Evolutionary conservation across 2,113 vertebrate species (phyloP).

Genomic region (Morone chrysops): DNA sequence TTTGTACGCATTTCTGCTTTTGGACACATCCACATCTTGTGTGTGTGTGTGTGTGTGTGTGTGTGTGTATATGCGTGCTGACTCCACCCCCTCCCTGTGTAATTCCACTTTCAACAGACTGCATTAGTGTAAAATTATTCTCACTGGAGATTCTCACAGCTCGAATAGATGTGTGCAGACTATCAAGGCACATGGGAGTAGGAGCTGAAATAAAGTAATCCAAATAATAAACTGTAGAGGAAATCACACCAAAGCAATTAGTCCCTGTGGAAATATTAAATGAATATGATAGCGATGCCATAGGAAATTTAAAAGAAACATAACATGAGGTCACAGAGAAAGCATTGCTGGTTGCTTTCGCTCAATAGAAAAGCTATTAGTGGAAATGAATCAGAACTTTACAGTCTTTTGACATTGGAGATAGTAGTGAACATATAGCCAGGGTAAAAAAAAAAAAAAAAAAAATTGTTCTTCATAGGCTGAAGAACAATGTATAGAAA

Average conservation of each 20-base stretch:
- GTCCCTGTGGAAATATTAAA: constrained; percentile 53
- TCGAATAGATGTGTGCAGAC: constrained; percentile 40
- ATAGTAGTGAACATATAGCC: constrained; percentile 24
- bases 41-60: constrained; percentile 10
- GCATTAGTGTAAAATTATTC: constrained; percentile 55
- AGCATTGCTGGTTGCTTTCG: background rate
- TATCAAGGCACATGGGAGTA: constrained; percentile 25
- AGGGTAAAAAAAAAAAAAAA: constrained; percentile 28
- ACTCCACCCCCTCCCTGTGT: constrained; percentile 41
- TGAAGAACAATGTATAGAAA: constrained; percentile 69
- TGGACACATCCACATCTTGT: constrained; percentile 22
- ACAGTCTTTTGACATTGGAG: constrained; percentile 26
- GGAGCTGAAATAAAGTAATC: constrained; percentile 44
- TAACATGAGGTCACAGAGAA: constrained; percentile 37
- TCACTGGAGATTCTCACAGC: constrained; percentile 46
- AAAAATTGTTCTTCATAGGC: constrained; percentile 39
- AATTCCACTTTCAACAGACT: constrained; percentile 56
- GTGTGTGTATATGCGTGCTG: constrained; percentile 3
- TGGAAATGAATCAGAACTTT: constrained; percentile 4
- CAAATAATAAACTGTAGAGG: constrained; percentile 47
- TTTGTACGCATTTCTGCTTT: constrained; percentile 16
- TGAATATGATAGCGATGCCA: constrained; percentile 43
- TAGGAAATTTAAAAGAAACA: constrained; percentile 50
- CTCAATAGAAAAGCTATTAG: too few species aligned
- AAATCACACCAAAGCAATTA: constrained; percentile 62